These are phyloP conservation scores for Paracanthobrama guichenoti DNA, from an alignment of 2,113 vertebrate genomes.

Conservation along the genomic window DNA sequence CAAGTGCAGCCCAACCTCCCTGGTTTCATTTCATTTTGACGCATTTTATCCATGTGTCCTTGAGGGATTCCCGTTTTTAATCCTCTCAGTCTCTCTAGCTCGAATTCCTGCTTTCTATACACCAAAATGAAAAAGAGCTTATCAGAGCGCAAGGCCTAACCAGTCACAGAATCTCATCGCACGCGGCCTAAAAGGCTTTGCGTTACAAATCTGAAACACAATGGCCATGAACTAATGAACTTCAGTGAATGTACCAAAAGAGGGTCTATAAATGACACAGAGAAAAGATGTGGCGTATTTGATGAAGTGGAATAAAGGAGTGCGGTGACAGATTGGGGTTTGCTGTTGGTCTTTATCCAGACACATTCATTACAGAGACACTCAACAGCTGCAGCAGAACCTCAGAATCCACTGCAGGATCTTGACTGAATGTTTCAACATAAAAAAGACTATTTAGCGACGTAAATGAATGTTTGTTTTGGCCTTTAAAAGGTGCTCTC, in stretches of 20 bases:
- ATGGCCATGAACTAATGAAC: conserved; percentile 35
- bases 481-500: neutral
- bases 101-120: conserved; percentile 61
- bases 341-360: conserved; percentile 57
- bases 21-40: conserved; percentile 63
- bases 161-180: neutral
- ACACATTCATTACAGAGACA: conserved; percentile 68
- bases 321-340: conserved; percentile 66
- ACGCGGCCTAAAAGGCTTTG: neutral
- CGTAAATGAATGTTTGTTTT: neutral
- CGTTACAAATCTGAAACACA: conserved; percentile 15
- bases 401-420: conserved; percentile 16
- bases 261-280: conserved; percentile 54
- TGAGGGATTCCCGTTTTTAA: conserved; percentile 59
- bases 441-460: neutral
- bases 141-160: neutral
- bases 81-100: conserved; percentile 67
- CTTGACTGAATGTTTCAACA: conserved; percentile 7
- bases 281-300: conserved; percentile 43
- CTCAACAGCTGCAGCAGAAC: conserved; percentile 65
- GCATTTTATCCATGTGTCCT: conserved; percentile 61
- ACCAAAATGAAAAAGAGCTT: conserved; percentile 17
- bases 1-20: conserved; percentile 57
- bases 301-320: conserved; percentile 32
- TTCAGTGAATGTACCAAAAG: conserved; percentile 21